phyloP scores from a whole-genome alignment of 2,113 vertebrate genomes.

The Elephas maximus region DNA sequence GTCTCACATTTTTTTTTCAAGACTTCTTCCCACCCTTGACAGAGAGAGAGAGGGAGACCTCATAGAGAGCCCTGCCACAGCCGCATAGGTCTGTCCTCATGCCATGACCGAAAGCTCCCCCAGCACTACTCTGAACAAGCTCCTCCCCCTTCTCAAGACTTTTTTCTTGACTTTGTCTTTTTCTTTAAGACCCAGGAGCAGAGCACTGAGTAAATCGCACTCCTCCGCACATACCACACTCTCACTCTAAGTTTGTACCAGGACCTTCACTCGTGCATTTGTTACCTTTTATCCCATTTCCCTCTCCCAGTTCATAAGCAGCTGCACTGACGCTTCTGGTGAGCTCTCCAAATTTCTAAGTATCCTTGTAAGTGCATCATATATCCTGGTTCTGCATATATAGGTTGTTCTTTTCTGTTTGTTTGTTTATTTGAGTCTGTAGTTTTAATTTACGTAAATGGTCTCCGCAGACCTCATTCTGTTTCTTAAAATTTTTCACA shows the following conservation, averaged over 20 bases:
- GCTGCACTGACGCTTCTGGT: background rate
- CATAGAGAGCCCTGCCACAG: background rate
- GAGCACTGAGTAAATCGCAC: background rate
- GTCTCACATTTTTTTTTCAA: background rate
- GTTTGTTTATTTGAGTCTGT: background rate
- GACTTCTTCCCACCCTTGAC: background rate
- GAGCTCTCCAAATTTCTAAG: background rate
- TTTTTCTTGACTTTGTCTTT: background rate
- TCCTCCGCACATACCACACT: background rate
- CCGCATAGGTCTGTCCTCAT: accelerated
- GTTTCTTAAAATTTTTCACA: too few species aligned
- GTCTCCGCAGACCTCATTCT: background rate
- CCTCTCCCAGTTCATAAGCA: background rate
- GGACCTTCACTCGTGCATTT: background rate
- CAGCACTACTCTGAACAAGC: background rate
- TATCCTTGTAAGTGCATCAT: accelerated
- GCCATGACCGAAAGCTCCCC: background rate
- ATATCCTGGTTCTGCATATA: background rate
- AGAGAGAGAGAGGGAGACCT: background rate
- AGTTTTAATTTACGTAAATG: background rate
- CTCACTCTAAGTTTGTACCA: background rate
- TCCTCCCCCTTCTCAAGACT: background rate
- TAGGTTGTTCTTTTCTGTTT: background rate
- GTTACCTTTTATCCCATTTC: background rate
- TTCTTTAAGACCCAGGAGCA: background rate